Conservation (phyloP, 2,888 invertebrate species). For the Himalopsyche anomala region DNA sequence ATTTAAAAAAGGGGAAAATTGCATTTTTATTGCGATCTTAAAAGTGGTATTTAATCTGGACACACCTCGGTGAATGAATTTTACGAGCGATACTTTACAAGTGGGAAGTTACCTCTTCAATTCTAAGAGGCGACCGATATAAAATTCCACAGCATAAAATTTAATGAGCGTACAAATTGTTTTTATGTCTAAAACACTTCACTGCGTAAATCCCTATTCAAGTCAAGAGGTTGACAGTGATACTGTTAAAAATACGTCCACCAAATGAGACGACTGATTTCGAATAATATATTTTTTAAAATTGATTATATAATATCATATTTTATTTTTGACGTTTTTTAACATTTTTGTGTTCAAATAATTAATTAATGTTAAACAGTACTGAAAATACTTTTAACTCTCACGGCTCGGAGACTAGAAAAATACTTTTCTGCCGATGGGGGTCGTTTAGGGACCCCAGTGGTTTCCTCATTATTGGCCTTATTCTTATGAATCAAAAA, state of each 20-base stretch:
- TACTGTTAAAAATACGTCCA: neutral
- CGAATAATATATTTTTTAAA: no score
- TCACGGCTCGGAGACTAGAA: no score
- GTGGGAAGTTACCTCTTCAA: neutral
- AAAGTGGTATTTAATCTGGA: constrained; percentile 14
- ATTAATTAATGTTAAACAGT: no score
- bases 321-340: no score
- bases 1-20: neutral
- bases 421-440: no score
- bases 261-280: neutral
- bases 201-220: neutral
- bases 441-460: no score
- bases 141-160: neutral
- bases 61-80: neutral
- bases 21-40: neutral
- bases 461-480: no score
- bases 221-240: neutral
- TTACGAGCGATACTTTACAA: neutral
- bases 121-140: neutral
- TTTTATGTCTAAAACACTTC: constrained; percentile 5
- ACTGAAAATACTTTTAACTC: no score
- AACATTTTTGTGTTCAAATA: no score
- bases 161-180: constrained; percentile 16
- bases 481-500: no score
- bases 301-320: no score